These are phyloP conservation scores for Drymodes brunneopygia DNA, from an alignment of 2,113 vertebrate species.

Conservation along the genomic window DNA sequence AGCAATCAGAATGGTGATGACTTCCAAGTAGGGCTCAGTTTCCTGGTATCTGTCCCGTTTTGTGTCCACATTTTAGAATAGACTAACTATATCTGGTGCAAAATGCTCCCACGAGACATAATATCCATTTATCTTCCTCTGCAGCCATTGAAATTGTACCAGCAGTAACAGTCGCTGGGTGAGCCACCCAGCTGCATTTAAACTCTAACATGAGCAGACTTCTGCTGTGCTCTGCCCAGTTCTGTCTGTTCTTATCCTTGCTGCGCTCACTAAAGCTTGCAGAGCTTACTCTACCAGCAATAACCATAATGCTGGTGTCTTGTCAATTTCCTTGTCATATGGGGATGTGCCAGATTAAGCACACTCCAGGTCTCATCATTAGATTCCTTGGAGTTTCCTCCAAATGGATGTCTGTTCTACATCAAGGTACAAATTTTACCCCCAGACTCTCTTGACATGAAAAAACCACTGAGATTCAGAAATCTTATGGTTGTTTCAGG, in stretches of 20 bases:
- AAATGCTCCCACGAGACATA: neutral
- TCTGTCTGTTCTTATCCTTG: neutral
- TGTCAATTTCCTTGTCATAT: neutral
- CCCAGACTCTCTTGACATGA: neutral
- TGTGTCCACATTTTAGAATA: neutral
- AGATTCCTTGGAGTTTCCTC: neutral
- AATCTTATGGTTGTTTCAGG: neutral
- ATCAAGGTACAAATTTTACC: neutral
- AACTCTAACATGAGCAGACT: neutral
- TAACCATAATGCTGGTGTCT: neutral
- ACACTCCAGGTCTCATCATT: neutral
- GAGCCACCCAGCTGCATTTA: neutral
- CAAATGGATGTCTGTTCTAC: neutral
- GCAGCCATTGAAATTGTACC: neutral
- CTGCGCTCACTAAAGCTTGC: neutral
- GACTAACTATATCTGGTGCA: neutral
- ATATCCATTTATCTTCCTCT: neutral
- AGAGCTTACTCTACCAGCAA: neutral
- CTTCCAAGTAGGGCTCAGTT: neutral
- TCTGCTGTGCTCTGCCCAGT: neutral
- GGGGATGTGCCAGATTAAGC: neutral
- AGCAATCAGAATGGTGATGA: no score
- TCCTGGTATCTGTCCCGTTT: neutral
- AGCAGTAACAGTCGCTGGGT: neutral
- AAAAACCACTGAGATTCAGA: neutral